Conservation (phyloP, 2,888 invertebrate species). For the Scaptodrosophila latifasciaeformis region DNA sequence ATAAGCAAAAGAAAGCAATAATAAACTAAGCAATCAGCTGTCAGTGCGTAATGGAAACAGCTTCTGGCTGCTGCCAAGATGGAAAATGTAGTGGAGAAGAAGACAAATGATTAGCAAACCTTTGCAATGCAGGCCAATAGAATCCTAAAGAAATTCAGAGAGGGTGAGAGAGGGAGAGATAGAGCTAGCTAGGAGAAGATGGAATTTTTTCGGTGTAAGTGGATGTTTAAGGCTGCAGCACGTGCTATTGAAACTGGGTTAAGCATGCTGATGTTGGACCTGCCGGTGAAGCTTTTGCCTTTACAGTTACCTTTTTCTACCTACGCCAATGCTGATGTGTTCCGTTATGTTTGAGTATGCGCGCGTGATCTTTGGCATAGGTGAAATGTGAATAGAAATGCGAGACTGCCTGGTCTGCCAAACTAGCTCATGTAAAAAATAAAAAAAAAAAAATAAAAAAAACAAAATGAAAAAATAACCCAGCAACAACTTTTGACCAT, state of each 20-base stretch:
- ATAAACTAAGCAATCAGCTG: slow-evolving; percentile 65
- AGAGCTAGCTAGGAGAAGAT: background rate
- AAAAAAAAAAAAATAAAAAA: no score
- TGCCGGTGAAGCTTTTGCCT: no score
- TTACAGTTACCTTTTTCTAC: no score
- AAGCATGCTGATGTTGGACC: slow-evolving; percentile 40
- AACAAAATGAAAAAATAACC: no score
- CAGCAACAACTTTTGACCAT: slow-evolving; percentile 56
- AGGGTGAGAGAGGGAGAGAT: background rate
- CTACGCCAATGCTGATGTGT: slow-evolving; percentile 7
- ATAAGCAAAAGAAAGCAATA: slow-evolving; percentile 61
- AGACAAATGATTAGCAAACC: slow-evolving; percentile 60
- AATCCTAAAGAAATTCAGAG: no score
- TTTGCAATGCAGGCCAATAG: background rate
- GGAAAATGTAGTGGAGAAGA: slow-evolving; percentile 50
- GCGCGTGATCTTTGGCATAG: slow-evolving; percentile 56
- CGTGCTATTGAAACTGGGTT: slow-evolving; percentile 58
- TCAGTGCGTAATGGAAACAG: slow-evolving; percentile 62
- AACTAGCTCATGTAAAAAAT: no score
- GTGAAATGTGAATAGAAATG: slow-evolving; percentile 1
- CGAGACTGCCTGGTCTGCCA: slow-evolving; percentile 1
- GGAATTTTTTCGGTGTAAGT: no score
- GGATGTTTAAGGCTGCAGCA: no score
- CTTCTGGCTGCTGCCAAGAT: slow-evolving; percentile 39
- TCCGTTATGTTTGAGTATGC: slow-evolving; percentile 26